Evolutionary conservation across 2,888 invertebrate genomes (phyloP).

Genomic region (Athalia cordata): DNA sequence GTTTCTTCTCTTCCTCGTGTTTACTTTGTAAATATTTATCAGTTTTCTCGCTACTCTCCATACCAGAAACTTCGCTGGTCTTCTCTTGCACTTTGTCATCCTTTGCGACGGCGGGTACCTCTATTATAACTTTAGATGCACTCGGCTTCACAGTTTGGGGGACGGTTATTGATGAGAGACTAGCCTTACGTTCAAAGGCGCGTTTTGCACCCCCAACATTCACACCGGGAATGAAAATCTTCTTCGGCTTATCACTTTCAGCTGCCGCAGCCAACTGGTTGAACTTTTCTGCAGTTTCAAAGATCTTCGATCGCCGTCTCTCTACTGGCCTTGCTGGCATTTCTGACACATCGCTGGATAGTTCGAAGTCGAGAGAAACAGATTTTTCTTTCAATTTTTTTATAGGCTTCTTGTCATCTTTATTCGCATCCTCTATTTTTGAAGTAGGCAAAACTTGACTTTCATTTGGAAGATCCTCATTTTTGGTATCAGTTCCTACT

Average conservation of each 20-base stretch:
- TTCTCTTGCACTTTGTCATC: conserved; percentile 64
- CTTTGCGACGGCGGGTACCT: conserved; percentile 66
- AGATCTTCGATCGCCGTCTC: conserved; percentile 80
- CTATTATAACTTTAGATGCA: conserved; percentile 67
- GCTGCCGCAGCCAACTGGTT: conserved; percentile 73
- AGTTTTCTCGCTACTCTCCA: conserved; percentile 55
- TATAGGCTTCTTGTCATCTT: conserved; percentile 37
- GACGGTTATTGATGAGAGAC: conserved; percentile 74
- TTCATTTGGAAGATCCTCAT: conserved; percentile 53
- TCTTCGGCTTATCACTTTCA: conserved; percentile 81
- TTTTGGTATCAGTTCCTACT: conserved; percentile 48
- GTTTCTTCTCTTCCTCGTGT: conserved; percentile 66
- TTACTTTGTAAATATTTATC: conserved; percentile 51
- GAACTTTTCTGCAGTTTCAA: conserved; percentile 83
- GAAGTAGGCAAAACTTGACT: conserved; percentile 52
- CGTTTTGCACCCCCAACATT: conserved; percentile 92
- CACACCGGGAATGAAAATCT: conserved; percentile 86
- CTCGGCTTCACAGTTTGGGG: conserved; percentile 66
- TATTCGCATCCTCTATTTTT: conserved; percentile 51
- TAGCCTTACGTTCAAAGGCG: conserved; percentile 88
- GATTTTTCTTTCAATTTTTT: conserved; percentile 63
- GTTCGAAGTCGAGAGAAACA: conserved; percentile 62
- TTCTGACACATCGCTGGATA: conserved; percentile 57
- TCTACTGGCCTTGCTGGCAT: conserved; percentile 75
- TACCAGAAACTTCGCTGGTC: conserved; percentile 37